Percentiles rank a stretch among this genome's conserved stretches.
phyloP scores from a whole-genome alignment of 2,888 invertebrate genomes.

The Morinoia aosen region DNA sequence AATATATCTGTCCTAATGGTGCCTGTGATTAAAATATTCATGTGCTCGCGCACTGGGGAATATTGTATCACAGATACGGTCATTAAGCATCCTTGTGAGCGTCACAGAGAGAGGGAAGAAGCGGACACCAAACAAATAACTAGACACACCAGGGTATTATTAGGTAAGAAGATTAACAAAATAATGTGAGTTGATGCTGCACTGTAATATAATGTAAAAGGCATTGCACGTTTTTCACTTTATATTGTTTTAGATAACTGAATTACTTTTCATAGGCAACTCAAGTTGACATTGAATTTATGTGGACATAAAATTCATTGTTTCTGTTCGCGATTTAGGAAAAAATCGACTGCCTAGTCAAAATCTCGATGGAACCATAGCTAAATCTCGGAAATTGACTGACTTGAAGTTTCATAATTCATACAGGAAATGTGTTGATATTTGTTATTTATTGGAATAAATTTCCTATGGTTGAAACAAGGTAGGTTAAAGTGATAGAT shows the following conservation, averaged over 20 bases:
- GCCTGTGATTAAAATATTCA: too few relatives aligned
- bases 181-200: not conserved
- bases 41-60: too few relatives aligned
- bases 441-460: not conserved
- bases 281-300: not conserved
- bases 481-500: not conserved
- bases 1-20: too few relatives aligned
- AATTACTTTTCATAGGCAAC: not conserved
- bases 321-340: not conserved
- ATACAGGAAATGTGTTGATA: not conserved
- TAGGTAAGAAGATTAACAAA: too few relatives aligned
- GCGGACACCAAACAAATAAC: too few relatives aligned
- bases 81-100: too few relatives aligned
- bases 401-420: not conserved
- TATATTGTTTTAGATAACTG: not conserved
- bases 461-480: not conserved
- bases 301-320: not conserved
- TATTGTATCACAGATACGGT: too few relatives aligned
- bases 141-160: too few relatives aligned
- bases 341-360: not conserved
- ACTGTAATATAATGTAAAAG: not conserved
- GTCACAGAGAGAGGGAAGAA: too few relatives aligned
- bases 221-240: not conserved
- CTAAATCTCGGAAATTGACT: not conserved
- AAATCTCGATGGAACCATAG: not conserved